These are phyloP conservation scores for Thunnus albacares DNA, from an alignment of 2,797 vertebrate species.

Conservation along the genomic window DNA sequence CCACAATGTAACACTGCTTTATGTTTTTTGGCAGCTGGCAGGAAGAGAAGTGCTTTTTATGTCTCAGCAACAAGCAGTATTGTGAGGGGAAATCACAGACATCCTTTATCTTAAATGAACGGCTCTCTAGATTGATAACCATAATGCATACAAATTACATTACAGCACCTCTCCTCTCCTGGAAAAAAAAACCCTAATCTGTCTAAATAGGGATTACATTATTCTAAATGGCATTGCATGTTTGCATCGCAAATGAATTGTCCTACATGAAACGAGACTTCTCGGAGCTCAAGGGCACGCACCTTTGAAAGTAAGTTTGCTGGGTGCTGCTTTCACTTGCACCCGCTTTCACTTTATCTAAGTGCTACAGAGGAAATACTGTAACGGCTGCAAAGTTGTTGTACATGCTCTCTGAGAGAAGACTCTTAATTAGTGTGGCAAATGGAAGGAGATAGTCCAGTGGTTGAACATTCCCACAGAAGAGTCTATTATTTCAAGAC, in stretches of 20 bases:
- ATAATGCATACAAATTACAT: conserved; percentile 50
- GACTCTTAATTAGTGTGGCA: conserved; percentile 66
- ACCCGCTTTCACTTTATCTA: background rate
- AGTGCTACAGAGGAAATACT: conserved; percentile 23
- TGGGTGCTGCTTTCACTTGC: conserved; percentile 24
- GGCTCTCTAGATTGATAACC: conserved; percentile 36
- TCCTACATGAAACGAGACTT: background rate
- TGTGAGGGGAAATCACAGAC: conserved; percentile 28
- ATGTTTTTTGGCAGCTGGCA: conserved; percentile 1
- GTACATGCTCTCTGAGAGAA: conserved; percentile 21
- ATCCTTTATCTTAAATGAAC: conserved; percentile 38
- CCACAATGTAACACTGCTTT: background rate
- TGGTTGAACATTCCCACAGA: conserved; percentile 62
- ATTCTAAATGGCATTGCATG: conserved; percentile 20
- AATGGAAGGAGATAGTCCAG: conserved; percentile 48
- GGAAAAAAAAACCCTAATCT: conserved; percentile 18
- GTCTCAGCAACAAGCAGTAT: conserved; percentile 21
- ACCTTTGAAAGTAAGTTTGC: conserved; percentile 18
- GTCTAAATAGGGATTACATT: conserved; percentile 36
- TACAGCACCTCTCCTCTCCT: conserved; percentile 17
- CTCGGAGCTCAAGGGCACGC: conserved; percentile 15
- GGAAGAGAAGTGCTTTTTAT: background rate
- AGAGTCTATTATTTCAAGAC: conserved; percentile 56
- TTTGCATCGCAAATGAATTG: conserved; percentile 8
- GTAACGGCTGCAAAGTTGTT: conserved; percentile 12